These are phyloP conservation scores for Platycercus adscitus DNA, from an alignment of 2,113 vertebrate species.

Conservation along the genomic window DNA sequence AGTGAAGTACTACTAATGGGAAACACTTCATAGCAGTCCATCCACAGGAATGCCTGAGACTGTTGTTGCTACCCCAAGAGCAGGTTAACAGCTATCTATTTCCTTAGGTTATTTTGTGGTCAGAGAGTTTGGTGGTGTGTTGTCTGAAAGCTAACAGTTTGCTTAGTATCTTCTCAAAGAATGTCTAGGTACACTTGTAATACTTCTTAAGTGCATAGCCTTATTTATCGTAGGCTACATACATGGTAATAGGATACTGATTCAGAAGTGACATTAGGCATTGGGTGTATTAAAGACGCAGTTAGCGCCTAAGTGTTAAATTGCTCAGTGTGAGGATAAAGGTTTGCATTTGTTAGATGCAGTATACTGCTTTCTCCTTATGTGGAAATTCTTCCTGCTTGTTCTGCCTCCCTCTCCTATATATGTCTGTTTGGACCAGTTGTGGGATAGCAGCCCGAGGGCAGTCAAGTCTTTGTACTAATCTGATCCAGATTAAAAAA, in stretches of 20 bases:
- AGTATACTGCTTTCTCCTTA: neutral
- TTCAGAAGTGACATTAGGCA: neutral
- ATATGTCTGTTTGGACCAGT: neutral
- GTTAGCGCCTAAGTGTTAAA: neutral
- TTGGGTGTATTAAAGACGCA: neutral
- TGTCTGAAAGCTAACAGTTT: neutral
- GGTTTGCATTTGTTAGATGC: neutral
- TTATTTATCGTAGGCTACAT: neutral
- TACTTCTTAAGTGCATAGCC: neutral
- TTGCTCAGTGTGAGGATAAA: neutral
- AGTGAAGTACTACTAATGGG: neutral
- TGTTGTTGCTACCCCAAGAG: rapidly evolving
- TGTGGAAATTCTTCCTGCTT: neutral
- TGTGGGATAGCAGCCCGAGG: neutral
- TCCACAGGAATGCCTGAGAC: neutral
- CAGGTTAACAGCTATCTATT: neutral
- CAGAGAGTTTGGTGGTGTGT: neutral
- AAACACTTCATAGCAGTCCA: neutral
- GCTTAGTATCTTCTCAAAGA: rapidly evolving
- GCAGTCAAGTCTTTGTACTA: neutral
- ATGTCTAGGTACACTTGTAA: neutral
- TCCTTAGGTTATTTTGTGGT: neutral
- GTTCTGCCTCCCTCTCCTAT: neutral
- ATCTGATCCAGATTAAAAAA: neutral
- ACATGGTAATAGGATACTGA: neutral